These are phyloP conservation scores for Galendromus occidentalis DNA, from an alignment of 1,140 invertebrate species.

Conservation along the genomic window DNA sequence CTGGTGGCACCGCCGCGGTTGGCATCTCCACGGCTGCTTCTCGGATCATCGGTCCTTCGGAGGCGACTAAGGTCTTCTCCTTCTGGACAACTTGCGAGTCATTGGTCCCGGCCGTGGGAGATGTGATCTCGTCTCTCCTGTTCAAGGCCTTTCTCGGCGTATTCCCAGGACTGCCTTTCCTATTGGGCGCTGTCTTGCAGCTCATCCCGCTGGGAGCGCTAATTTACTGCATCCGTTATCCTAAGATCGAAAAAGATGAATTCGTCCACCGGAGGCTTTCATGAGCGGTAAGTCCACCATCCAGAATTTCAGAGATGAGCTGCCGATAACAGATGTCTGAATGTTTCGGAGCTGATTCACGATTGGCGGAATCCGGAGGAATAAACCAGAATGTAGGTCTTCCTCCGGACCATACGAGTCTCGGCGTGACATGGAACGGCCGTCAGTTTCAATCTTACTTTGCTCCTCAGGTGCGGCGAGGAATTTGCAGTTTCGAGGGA, in stretches of 20 bases:
- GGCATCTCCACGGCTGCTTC: neutral
- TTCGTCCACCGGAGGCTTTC: neutral
- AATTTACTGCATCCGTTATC: neutral
- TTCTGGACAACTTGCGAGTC: conserved; percentile 10
- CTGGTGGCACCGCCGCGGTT: neutral
- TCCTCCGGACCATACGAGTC: no score
- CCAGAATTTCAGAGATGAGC: no score
- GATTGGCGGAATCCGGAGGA: no score
- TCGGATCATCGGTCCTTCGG: conserved; percentile 3
- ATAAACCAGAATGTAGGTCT: no score
- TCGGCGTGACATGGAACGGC: no score
- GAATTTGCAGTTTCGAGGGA: no score
- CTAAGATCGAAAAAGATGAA: neutral
- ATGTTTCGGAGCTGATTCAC: no score
- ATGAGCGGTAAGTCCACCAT: neutral
- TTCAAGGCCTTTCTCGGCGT: conserved; percentile 9
- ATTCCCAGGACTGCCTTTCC: neutral
- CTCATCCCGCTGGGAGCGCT: neutral
- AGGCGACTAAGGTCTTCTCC: neutral
- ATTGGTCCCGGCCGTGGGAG: neutral
- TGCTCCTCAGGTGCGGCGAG: no score
- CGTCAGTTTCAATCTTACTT: no score
- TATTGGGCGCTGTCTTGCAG: neutral
- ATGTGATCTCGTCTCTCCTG: neutral
- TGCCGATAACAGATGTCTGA: no score